phyloP scores from a whole-genome alignment of 37 sponge, comb jelly and placozoan species.

The Chondrilla cf. caribensis region DNA sequence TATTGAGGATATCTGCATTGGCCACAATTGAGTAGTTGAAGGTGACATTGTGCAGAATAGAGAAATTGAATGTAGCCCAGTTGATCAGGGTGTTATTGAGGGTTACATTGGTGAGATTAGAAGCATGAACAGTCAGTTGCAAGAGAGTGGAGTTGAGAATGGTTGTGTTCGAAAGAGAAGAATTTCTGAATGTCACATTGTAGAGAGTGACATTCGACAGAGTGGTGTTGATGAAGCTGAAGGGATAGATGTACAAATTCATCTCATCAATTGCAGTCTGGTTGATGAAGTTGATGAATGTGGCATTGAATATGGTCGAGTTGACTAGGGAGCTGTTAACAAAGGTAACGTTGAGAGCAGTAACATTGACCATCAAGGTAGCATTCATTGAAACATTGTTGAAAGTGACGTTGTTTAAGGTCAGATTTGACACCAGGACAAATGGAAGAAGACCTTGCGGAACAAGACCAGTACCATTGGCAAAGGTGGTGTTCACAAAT shows the following conservation, averaged over 20 bases:
- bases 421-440: not conserved
- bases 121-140: not conserved
- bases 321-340: conserved; percentile 2
- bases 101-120: not conserved
- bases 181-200: not conserved
- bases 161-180: not conserved
- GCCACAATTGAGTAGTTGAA: not conserved
- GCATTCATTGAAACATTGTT: conserved; percentile 16
- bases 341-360: not conserved
- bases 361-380: not conserved
- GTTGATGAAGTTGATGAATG: not conserved
- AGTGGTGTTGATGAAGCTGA: not conserved
- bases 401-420: not conserved
- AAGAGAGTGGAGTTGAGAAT: not conserved
- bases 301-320: not conserved
- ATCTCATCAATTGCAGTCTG: not conserved
- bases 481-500: conserved; percentile 17
- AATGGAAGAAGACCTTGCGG: not conserved
- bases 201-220: not conserved
- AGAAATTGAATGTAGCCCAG: not conserved
- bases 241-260: not conserved
- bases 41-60: not conserved
- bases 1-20: not conserved
- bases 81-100: not conserved
- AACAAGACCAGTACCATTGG: not conserved